Evolutionary conservation across 2,797 vertebrate genomes (phyloP), one percentile per base, ranked within the genome.

Genomic region (Chanos chanos): DNA sequence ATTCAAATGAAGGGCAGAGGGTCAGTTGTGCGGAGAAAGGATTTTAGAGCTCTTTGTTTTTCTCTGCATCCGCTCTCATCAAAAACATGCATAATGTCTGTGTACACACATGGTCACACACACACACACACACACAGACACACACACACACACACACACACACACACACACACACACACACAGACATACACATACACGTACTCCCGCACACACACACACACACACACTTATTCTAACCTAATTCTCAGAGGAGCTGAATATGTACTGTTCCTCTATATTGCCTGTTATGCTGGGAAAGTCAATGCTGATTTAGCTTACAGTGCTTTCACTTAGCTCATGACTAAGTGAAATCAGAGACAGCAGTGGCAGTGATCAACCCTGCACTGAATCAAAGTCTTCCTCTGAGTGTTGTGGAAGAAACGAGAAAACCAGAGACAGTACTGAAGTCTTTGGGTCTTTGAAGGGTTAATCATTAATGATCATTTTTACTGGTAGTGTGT

Each of bases 1-100:
- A 93, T 93, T 91, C 84, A 88, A 93, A 94, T 89, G 73, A 91
- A 77, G 89, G 90, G 87, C 75, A 77, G 60, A 53, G 84, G 89
- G 90, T 91, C 90, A 85, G 92, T 87, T 91, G 81, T 90, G 87
- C 80, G 78, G 63, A 83, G 72, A 81, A 83, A 83, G 81, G 72
- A 75, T 63, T 58, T 58, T 50, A 67, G 75, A 80, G 76, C 70
- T 76, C 60, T 78, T 24, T 34, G 78, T 76, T 15, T 34, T 37
- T 25, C 18, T 56, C 9, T 54, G 33, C 56, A 48, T 48, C 58
- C 54, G 47, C 55, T 39, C 50, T 55, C 22, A 61, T 64, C 36
- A 57, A 50, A 64, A 30, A 56, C 61, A 40, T 34, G 19, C 58
- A 62, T 56, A 50, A 25, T 49, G 47, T 37, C 44, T 48, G 21